Evolutionary conservation across 2,113 vertebrate species (phyloP).

Genomic region (Pyxicephalus adspersus): DNA sequence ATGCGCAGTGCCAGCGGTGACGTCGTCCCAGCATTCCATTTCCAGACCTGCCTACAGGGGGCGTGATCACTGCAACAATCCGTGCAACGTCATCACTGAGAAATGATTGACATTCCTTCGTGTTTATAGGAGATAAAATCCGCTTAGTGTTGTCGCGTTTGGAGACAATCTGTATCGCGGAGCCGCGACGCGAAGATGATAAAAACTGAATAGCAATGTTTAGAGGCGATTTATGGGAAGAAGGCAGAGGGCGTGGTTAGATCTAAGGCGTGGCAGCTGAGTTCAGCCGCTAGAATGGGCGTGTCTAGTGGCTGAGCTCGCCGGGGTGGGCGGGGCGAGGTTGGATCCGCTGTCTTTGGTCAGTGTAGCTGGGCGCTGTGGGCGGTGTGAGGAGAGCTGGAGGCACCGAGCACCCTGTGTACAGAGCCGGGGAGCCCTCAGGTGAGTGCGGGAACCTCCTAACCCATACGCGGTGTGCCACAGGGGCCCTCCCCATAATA

Average conservation of each 20-base stretch:
- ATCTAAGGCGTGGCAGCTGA: not conserved
- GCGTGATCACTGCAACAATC: not conserved
- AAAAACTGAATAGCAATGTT: not conserved
- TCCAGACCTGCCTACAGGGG: not conserved
- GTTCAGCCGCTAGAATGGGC: not conserved
- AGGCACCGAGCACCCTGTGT: not conserved
- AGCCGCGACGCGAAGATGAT: too few relatives aligned
- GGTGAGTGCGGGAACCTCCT: not conserved
- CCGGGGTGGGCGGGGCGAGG: slow-evolving; percentile 19
- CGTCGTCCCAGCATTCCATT: slow-evolving; percentile 25
- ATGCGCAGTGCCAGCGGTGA: not conserved
- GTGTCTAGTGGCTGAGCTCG: not conserved
- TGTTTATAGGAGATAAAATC: too few relatives aligned
- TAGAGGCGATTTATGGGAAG: not conserved
- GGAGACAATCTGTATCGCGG: too few relatives aligned
- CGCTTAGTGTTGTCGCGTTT: too few relatives aligned
- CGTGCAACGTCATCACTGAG: not conserved
- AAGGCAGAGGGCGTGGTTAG: not conserved
- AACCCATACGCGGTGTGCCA: not conserved
- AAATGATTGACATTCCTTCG: not conserved
- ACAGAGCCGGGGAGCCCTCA: not conserved
- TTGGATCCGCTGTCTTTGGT: slow-evolving; percentile 27
- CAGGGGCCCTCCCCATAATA: not conserved
- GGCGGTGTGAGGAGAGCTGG: slow-evolving; percentile 5
- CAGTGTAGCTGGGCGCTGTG: slow-evolving; percentile 13